Base-by-base conservation (phyloP, 2,888 invertebrate species). In the Yponomeuta sedellus region DNA sequence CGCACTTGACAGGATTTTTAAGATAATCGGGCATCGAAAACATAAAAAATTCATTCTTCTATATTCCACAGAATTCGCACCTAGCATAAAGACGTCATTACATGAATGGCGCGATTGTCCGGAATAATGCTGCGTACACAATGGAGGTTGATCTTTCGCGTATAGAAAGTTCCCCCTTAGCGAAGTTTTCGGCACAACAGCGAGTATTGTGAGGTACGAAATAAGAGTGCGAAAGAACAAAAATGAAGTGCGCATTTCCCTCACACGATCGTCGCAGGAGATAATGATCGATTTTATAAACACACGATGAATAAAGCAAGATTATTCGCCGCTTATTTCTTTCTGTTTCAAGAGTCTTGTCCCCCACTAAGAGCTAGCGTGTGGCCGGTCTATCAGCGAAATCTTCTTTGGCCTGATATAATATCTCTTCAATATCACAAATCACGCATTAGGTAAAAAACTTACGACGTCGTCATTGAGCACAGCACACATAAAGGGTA, bases 131-230 rank as follows among this genome's bases (percentile, higher is more conserved):
- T 81, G 85, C 82, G 75, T 73, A 77, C 78, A 89, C 87, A 90
- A 91, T 85, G 76, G 82, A 71, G 78, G 78, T 77, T 85, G 85
- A 90, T 88, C 86, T 86, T 87, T 82, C 85, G 79, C 39, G 16
- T 84, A 87, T 84, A 83, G 86, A 86, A 86, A 81, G 77, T 79
- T 80, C 87, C 88, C 88, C 86, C 81, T 74, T 75, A 80, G n/a
- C n/a, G 79, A 81, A 84, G 84, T 86, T 84, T 80, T 81, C 82
- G 80, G 83, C 75, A 83, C 80, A 81, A 80, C 81, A 79, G 80
- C 72, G 82, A 77, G 85, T 85, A 85, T 85, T 79, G 78, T 77
- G 44, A 52, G 44, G 44, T 2, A 16, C 44, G 44, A 16, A 52
- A 52, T 52, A 52, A 52, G 5, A 52, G 44, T 52, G 44, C 16